Base-by-base conservation (phyloP, 2,797 vertebrate species). In the Crax fasciolata region DNA sequence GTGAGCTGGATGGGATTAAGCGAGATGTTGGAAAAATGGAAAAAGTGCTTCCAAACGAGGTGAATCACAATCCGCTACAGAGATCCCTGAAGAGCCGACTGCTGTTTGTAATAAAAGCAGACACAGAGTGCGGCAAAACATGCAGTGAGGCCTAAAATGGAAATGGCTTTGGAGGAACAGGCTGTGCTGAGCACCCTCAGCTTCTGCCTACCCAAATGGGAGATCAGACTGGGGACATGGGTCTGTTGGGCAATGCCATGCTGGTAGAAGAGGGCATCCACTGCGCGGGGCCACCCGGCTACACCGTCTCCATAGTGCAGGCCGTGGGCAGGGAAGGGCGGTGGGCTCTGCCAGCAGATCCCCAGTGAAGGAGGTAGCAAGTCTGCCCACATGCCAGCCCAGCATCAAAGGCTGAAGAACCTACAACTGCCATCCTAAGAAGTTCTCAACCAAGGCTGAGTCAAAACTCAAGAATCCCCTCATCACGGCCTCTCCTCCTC, bases 21-120 rank as follows among this genome's bases (percentile, higher is more conserved):
- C 39, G 78, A 88, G 94, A 95, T 0, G 1, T 54, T 65, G 76
- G 79, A 48, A 89, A 94, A 78, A 39, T 1, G 32, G 94, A 91
- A 92, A 85, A 94, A 91, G 68, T 16, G 27, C 92, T 94, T 96
- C 95, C 92, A 96, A 96, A 83, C 0, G 90, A 96, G 90, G 90
- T 97, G 96, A 97, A 94, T 97, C 96, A 97, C 74, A 75, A 94
- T 87, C 89, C 85, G 92, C 25, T 61, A 85, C 91, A 92, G 80
- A 93, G 92, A 87, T 97, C 94, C 96, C 96, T 43, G 48, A 96
- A 96, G 96, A 97, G 90, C 80, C 27, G 55, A 86, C 79, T 79
- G 94, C 96, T 96, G 96, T 93, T 97, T 95, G 87, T 73, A 95
- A 97, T 96, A 93, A 96, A 80, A 88, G 71, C 94, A 63, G 80